Conservation (phyloP, 1,140 invertebrate genomes). For the Brachionus paranguensis region DNA sequence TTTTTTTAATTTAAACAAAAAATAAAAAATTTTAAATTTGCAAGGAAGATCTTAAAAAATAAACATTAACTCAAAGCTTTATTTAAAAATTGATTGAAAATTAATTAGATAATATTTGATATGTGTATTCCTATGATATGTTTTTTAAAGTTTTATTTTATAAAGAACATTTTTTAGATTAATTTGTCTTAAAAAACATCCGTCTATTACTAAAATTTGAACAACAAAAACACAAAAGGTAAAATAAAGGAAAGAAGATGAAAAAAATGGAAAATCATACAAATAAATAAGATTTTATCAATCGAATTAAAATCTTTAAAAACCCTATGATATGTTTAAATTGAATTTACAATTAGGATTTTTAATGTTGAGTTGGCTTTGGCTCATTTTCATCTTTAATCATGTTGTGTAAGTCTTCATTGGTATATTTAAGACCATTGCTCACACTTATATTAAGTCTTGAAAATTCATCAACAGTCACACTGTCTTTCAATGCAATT, state of each 20-base stretch:
- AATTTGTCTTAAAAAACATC: neutral
- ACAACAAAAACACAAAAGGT: neutral
- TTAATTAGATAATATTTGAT: no score
- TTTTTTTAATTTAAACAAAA: no score
- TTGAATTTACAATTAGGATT: neutral
- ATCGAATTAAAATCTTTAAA: neutral
- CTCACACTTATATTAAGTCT: constrained; percentile 26
- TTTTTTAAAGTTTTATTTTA: neutral
- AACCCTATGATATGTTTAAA: neutral
- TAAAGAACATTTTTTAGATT: neutral
- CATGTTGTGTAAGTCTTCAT: constrained; percentile 24
- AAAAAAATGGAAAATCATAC: neutral
- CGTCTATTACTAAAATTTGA: neutral
- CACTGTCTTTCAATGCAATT: constrained; percentile 38
- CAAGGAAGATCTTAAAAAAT: no score
- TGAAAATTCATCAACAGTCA: constrained; percentile 38
- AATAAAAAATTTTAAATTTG: no score
- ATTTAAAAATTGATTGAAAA: no score
- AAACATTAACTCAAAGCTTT: no score
- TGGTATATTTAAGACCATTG: constrained; percentile 12
- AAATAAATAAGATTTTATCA: neutral
- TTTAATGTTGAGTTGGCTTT: neutral
- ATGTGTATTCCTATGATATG: neutral
- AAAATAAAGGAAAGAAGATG: neutral
- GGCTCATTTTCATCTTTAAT: neutral